Percentiles rank a stretch among this genome's conserved stretches.
Evolutionary conservation across 2,113 vertebrate genomes (phyloP).

Genomic region (Anguilla rostrata): DNA sequence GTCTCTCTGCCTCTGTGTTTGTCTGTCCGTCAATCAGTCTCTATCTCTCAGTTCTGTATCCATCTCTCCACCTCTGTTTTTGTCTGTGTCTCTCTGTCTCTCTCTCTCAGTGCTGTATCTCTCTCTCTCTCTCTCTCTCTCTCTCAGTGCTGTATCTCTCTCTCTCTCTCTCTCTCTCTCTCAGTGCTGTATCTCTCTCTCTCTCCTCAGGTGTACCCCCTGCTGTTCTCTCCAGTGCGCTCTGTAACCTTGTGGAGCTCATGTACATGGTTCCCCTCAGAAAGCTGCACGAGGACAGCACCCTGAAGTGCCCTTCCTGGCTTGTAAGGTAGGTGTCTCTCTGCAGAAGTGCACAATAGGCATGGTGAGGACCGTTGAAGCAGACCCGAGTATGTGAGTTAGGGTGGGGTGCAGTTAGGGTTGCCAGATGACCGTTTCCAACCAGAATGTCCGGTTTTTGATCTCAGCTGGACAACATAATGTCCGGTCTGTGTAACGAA

Average conservation of each 20-base stretch:
- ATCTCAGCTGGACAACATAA: no score
- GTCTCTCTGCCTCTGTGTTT: not conserved
- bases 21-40: not conserved
- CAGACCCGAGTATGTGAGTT: not conserved
- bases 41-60: not conserved
- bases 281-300: constrained; percentile 65
- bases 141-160: not conserved
- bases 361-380: not conserved
- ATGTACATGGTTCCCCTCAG: constrained; percentile 69
- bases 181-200: no score
- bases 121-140: not conserved
- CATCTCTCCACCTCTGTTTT: not conserved
- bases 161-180: no score
- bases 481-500: no score
- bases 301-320: constrained; percentile 73
- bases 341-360: not conserved
- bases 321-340: constrained; percentile 59
- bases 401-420: not conserved
- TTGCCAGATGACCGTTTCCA: no score
- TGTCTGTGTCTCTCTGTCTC: not conserved
- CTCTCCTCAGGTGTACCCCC: no score
- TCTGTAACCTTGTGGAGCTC: constrained; percentile 80
- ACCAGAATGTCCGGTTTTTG: no score
- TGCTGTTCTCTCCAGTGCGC: no score
- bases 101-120: not conserved